Evolutionary conservation across 2,113 vertebrate genomes (phyloP), one percentile per base, ranked within the genome.

Genomic region (Pachypanchax playfairii): DNA sequence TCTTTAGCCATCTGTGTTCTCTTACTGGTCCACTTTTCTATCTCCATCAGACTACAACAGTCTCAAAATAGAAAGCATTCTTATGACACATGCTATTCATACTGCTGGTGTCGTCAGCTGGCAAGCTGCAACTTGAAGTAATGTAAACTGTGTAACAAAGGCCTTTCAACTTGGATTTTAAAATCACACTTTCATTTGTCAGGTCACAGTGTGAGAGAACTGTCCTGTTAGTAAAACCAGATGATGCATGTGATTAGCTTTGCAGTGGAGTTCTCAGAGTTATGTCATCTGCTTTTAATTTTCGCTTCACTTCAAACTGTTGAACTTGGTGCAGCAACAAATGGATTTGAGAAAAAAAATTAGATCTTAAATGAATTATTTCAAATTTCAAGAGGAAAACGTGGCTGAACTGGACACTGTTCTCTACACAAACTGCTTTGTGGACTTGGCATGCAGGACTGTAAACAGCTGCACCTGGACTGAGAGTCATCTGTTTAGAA

Each of bases 221-320:
- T 8, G 0, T 29, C 21, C 14, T 18, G 39, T 5, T 1, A 35
- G 38, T n/a, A 41, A 25, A 31, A 24, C 18, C 36, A 7, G 22
- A 65, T 26, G 35, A 63, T 35, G 35, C 76, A 63, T 62, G 18
- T 17, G 52, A 51, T 68, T 59, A 65, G 57, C 20, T 35, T 24
- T 57, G 70, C 48, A 60, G 77, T 69, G 77, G 47, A 57, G 10
- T 57, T 68, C n/a, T 46, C 10, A 73, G 20, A 5, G 31, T 68
- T 76, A 56, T n/a, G 39, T 80, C 84, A 83, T 82, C 67, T 77
- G 85, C 24, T 18, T 77, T 79, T 84, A 76, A 85, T 86, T 77
- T 81, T 66, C 79, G 66, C 70, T 58, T 56, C 63, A 70, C 69
- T 72, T 78, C 28, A 72, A 80, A 75, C 73, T 63, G 68, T 67